phyloP scores from a whole-genome alignment of 2,888 invertebrate species.

The Erebia palarica region DNA sequence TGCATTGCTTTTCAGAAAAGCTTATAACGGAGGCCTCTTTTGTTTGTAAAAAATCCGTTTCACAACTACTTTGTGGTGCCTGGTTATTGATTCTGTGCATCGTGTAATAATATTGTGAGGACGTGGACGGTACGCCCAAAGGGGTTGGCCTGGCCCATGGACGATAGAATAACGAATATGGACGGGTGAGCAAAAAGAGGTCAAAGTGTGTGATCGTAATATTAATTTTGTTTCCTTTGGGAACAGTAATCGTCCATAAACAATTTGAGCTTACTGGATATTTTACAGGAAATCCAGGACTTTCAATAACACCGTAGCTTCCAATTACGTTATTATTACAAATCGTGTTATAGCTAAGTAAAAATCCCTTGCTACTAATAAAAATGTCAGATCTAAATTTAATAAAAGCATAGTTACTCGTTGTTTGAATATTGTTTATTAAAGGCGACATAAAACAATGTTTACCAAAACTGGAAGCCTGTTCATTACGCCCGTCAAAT shows the following conservation, averaged over 20 bases:
- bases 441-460: conserved; percentile 81
- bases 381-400: conserved; percentile 88
- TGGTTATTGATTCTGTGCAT: neutral
- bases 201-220: conserved; percentile 91
- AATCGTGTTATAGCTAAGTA: conserved; percentile 87
- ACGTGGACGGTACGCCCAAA: neutral
- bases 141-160: neutral
- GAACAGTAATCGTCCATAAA: conserved; percentile 88
- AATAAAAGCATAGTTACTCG: conserved; percentile 85
- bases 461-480: conserved; percentile 80
- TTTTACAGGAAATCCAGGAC: conserved; percentile 89
- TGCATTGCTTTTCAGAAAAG: conserved; percentile 71
- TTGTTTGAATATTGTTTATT: conserved; percentile 78
- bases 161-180: conserved; percentile 13
- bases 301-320: conserved; percentile 90
- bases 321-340: conserved; percentile 86
- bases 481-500: conserved; percentile 84
- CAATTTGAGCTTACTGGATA: conserved; percentile 87
- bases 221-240: conserved; percentile 89
- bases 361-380: conserved; percentile 88
- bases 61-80: conserved; percentile 62
- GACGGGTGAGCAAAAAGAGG: conserved; percentile 45
- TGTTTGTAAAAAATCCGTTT: conserved; percentile 83
- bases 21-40: conserved; percentile 66
- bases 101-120: neutral